Evolutionary conservation across 2,888 invertebrate genomes (phyloP).

Genomic region (Stenchaetothrips biformis): DNA sequence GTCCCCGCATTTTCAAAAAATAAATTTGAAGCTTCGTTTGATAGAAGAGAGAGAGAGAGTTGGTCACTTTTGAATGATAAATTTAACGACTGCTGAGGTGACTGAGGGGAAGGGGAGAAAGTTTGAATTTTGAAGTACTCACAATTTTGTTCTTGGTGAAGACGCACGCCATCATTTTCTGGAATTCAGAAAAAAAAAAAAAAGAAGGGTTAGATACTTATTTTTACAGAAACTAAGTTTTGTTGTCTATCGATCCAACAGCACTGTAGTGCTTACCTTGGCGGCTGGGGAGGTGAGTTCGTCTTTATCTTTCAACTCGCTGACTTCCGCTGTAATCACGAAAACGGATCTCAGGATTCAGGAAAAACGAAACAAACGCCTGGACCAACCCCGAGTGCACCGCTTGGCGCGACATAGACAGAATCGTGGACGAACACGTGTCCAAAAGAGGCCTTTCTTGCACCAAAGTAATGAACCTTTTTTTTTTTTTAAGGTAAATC

Average conservation of each 20-base stretch:
- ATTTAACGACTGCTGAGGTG: neutral
- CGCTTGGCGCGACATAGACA: neutral
- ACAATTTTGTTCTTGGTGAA: neutral
- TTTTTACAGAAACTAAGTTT: neutral
- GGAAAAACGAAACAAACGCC: neutral
- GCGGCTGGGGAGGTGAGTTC: neutral
- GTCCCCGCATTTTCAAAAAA: neutral
- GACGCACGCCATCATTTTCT: slow-evolving; percentile 4
- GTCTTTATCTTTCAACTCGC: neutral
- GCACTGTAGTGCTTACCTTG: neutral
- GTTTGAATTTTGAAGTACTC: neutral
- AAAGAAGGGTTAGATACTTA: neutral
- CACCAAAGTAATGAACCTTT: neutral
- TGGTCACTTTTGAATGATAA: neutral
- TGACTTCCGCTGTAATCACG: neutral
- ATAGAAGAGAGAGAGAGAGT: neutral
- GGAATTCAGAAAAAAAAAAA: neutral
- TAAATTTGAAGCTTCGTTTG: neutral
- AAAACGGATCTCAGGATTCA: neutral
- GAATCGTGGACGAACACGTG: neutral
- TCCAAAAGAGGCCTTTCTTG: neutral
- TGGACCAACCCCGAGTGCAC: neutral
- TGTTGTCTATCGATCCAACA: neutral
- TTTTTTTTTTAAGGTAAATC: too few relatives aligned
- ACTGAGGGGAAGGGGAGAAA: neutral